These are phyloP conservation scores for Pelochelys cantorii DNA, from an alignment of 2,797 vertebrate genomes.

Conservation along the genomic window DNA sequence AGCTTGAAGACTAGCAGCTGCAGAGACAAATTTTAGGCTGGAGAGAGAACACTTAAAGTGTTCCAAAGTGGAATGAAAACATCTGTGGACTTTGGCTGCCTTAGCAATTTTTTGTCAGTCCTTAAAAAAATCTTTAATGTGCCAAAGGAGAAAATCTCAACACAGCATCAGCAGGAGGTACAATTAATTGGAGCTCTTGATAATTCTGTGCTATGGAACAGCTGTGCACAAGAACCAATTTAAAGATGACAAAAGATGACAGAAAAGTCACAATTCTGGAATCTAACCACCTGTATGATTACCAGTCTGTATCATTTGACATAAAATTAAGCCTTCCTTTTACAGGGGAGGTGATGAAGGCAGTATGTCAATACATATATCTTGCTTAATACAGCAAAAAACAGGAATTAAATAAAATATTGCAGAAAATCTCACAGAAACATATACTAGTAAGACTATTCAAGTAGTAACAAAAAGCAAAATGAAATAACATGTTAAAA, in stretches of 20 bases:
- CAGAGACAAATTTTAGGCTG: neutral
- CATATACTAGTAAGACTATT: neutral
- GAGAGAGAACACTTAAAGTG: neutral
- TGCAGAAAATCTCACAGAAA: conserved; percentile 49
- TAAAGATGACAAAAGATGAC: conserved; percentile 56
- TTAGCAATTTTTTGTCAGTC: neutral
- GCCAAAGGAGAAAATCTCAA: conserved; percentile 56
- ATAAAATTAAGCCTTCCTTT: conserved; percentile 57
- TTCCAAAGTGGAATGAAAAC: neutral
- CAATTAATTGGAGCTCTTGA: conserved; percentile 68
- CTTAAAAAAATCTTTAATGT: neutral
- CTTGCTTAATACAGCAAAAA: conserved; percentile 37
- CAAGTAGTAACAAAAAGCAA: neutral
- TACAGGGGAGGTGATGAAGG: neutral
- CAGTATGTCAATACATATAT: neutral
- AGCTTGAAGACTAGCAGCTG: neutral
- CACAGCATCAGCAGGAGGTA: conserved; percentile 64
- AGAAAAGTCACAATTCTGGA: conserved; percentile 46
- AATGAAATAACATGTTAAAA: neutral
- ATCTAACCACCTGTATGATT: conserved; percentile 47
- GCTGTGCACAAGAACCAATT: conserved; percentile 31
- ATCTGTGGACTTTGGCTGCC: neutral
- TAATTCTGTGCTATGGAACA: conserved; percentile 35
- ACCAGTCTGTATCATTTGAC: conserved; percentile 50
- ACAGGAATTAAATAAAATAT: conserved; percentile 7